A percentile compares a stretch with the other conserved stretches of the same genome.
Evolutionary conservation across 1,140 invertebrate genomes (phyloP).

Genomic region (Polyergus mexicanus): DNA sequence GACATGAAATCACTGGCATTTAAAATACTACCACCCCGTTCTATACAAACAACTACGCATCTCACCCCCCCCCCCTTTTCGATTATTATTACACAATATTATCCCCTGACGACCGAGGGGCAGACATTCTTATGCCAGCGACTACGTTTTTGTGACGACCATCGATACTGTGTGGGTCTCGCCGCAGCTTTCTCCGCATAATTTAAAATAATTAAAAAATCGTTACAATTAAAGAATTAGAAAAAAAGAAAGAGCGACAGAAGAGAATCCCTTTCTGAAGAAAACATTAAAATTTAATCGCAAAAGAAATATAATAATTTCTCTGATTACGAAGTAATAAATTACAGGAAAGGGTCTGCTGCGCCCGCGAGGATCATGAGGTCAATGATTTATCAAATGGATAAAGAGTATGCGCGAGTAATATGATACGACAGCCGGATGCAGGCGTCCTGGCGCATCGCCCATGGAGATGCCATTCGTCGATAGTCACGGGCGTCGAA

Average conservation of each 20-base stretch:
- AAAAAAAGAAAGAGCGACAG: neutral
- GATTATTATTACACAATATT: constrained; percentile 78
- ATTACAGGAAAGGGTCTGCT: no score
- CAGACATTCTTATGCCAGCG: constrained; percentile 9
- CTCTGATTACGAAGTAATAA: neutral
- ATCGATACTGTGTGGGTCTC: neutral
- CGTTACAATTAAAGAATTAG: neutral
- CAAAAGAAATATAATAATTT: neutral
- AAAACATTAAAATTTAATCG: neutral
- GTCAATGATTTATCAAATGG: constrained; percentile 23
- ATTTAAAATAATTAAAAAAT: constrained; percentile 28
- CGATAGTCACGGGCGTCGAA: constrained; percentile 72
- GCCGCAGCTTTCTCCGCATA: neutral
- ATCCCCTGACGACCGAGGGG: constrained; percentile 58
- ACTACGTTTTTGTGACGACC: neutral
- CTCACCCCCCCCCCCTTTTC: constrained; percentile 64
- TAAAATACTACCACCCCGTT: constrained; percentile 82
- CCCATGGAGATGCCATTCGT: constrained; percentile 50
- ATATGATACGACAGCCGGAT: constrained; percentile 55
- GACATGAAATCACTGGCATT: constrained; percentile 86
- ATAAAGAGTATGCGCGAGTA: constrained; percentile 9
- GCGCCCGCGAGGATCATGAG: neutral
- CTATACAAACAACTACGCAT: constrained; percentile 60
- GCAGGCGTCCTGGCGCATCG: constrained; percentile 3
- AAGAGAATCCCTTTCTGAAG: neutral